Evolutionary conservation across 1,140 invertebrate genomes (phyloP), one percentile per base, ranked within the genome.

Genomic region (Sesamia nonagrioides): DNA sequence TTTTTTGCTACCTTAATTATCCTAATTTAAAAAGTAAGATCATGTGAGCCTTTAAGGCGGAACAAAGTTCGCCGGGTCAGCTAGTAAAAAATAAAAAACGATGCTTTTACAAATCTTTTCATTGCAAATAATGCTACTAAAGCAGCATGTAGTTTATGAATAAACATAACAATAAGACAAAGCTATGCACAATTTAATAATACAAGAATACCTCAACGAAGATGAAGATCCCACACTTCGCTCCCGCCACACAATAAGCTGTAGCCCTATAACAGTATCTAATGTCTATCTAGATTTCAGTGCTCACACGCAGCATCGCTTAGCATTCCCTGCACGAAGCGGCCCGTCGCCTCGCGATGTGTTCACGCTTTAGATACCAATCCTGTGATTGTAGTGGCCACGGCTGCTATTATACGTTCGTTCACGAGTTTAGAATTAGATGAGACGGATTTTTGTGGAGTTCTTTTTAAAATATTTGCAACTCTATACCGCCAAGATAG

Each of bases 251-350:
- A 61, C 42, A 63, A 75, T 61, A 17, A n/a, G 37, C 35, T 18
- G 13, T 27, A 40, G 42, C 50, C 17, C 35, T 73, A 73, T 76
- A 42, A 52, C 66, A 75, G 75, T 68, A 73, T 77, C 63, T 71
- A 80, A 77, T 33, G 42, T 63, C 73, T 61, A 78, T 81, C 80
- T 80, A 78, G 82, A 82, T 81, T 84, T 71, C 56, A 73, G 52
- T 68, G 72, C 61, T 79, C 68, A 69, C 42, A 72, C 74, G 42
- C 60, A 71, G 58, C 63, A 52, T 82, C 79, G 73, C 78, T 84
- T 84, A 84, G 72, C 76, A 84, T 84, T 84, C 83, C 78, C 58
- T 21, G 54, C 78, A 37, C 78, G 80, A 56, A 35, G 78, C 74
- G 52, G 48, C 33, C 21, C 68, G 37, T 33, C 40, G 58, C 58